Evolutionary conservation across 53 echinoderm and acorn worm genomes (phyloP), one percentile per base, ranked within the genome.

Genomic region (Actinopyga echinites): DNA sequence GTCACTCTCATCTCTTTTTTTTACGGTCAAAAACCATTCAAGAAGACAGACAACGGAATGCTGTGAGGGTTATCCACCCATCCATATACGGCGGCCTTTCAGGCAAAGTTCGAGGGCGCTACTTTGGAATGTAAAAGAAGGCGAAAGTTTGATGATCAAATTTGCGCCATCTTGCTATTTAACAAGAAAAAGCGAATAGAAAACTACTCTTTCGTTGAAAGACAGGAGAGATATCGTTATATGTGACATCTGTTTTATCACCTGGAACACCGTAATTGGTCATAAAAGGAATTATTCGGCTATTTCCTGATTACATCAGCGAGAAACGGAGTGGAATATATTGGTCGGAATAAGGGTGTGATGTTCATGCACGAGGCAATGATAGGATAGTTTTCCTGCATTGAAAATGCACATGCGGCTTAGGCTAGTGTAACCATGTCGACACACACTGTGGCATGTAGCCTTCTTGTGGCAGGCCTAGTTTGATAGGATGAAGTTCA

Each of bases 161-260:
- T 82, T 91, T 84, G 89, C 93, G 93, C 93, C 93, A 93, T 93
- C 90, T 93, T 93, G 89, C 12, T 77, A 33, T 12, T 53, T 77
- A 19, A 56, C 71, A 42, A 12, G 56, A 77, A 56, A 77, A 31
- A 13, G 30, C 28, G 21, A 19, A 23, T 29, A 52, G 25, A 77
- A 77, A 28, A 15, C 24, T 13, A 25, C 21, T 56, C 15, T 22
- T 30, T 77, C 54, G 13, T 29, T n/a, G 30, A 28, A 13, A 5
- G 49, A 30, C 53, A 77, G 49, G 53, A 56, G 20, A 42, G 24
- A 22, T 26, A 22, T 23, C 10, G 44, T 25, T 21, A 56, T 55
- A 25, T 30, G 53, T 26, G 25, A 30, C 56, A 77, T 30, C 77
- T 29, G 2, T 55, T 8, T 21, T 44, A 30, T 36, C 28, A 42